Base-by-base conservation (phyloP, 2,888 invertebrate species). In the Papilio elwesi region DNA sequence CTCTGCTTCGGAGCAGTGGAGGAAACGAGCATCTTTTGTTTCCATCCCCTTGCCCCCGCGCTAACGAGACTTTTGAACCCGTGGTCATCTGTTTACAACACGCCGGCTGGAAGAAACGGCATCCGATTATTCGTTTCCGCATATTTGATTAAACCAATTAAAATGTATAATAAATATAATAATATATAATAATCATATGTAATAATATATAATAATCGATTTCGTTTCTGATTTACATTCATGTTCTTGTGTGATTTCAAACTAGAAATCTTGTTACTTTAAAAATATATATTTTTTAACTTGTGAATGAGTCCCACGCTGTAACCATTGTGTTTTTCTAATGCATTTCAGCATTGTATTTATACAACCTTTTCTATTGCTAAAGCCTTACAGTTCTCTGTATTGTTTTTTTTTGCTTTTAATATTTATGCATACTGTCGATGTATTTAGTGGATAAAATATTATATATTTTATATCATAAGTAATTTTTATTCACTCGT, bases 11-110 rank as follows among this genome's bases (percentile, higher is more conserved):
- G 86, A 83, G 82, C 86, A 82, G 85, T 82, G 78, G 85, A 90
- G 93, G 92, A 92, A 93, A 93, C 92, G 93, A 93, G 91, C 92
- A 90, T 91, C 93, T 93, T 93, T 93, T 93, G 93, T 93, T 91
- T 86, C 86, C 83, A 87, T 79, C 86, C 86, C 87, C 85, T 82
- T 83, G 75, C 83, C 84, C 85, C 80, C 83, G 80, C 86, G 87
- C 87, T 88, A 89, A 84, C 87, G 87, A 84, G 90, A 85, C 87
- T 91, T 92, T 89, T 92, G 90, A 92, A 90, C 91, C 77, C 79
- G 82, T 89, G 92, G 92, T 91, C 92, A 92, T 91, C 90, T 91
- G 91, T 91, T 91, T 89, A 91, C 90, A 90, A 89, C 87, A 83
- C 85, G 85, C 85, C 84, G 83, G 82, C 85, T 85, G 83, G 81